Percentiles rank a stretch among this genome's conserved stretches.
Evolutionary conservation across 2,888 invertebrate species (phyloP).

Genomic region (Campoletis raptor): DNA sequence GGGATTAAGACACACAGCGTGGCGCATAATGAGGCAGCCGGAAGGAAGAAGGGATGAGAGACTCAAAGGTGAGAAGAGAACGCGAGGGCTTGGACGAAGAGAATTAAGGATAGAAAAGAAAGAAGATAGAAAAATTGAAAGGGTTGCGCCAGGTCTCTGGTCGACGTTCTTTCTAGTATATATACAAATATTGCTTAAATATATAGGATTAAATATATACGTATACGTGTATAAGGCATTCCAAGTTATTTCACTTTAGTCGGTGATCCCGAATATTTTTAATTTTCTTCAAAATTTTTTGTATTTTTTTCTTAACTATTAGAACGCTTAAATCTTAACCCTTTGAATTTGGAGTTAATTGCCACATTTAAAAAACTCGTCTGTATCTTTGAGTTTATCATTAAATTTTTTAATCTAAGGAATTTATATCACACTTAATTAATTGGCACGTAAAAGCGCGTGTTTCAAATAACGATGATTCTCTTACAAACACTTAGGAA

Average conservation of each 20-base stretch:
- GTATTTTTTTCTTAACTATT: not conserved
- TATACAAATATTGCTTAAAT: not conserved
- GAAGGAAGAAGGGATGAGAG: conserved; percentile 60
- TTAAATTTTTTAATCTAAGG: too few relatives aligned
- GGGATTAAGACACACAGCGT: conserved; percentile 75
- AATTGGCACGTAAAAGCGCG: too few relatives aligned
- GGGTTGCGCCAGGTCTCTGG: conserved; percentile 29
- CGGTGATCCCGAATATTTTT: not conserved
- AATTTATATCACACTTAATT: too few relatives aligned
- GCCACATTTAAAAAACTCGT: too few relatives aligned
- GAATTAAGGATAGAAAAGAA: conserved; percentile 53
- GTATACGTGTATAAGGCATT: too few relatives aligned
- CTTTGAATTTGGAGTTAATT: too few relatives aligned
- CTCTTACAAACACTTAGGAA: too few relatives aligned
- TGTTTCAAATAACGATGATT: too few relatives aligned
- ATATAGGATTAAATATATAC: not conserved
- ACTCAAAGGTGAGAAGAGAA: conserved; percentile 44
- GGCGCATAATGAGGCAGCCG: conserved; percentile 75
- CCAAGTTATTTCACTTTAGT: not conserved
- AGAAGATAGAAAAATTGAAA: conserved; percentile 24
- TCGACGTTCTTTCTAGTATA: conserved; percentile 4
- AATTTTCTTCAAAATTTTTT: not conserved
- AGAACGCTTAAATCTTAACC: too few relatives aligned
- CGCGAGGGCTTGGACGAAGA: conserved; percentile 46
- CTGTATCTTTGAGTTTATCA: too few relatives aligned